phyloP scores from a whole-genome alignment of 1,140 invertebrate genomes.

The Dysdera silvatica region DNA sequence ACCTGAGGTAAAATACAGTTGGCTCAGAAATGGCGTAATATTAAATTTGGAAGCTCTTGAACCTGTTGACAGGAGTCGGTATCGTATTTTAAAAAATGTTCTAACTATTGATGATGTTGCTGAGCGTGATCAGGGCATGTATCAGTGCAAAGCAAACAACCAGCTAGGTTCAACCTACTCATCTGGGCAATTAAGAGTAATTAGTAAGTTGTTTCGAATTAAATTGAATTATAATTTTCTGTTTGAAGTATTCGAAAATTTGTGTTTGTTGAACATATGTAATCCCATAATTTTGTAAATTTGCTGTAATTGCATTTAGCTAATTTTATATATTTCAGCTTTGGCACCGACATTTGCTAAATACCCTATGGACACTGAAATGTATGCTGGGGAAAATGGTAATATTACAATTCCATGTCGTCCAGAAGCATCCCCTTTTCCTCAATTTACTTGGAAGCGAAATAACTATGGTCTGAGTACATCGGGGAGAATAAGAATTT shows the following conservation, averaged over 20 bases:
- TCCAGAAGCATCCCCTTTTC: constrained; percentile 86
- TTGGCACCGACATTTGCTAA: constrained; percentile 86
- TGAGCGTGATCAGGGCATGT: constrained; percentile 85
- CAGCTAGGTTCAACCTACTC: constrained; percentile 76
- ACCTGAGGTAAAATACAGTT: constrained; percentile 84
- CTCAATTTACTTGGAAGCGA: constrained; percentile 84
- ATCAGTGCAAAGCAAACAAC: constrained; percentile 86
- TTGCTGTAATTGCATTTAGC: background rate
- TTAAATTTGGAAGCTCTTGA: constrained; percentile 56
- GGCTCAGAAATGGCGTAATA: constrained; percentile 77
- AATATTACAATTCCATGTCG: constrained; percentile 87
- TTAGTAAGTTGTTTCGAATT: constrained; percentile 58
- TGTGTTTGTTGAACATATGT: background rate
- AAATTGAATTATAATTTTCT: no score
- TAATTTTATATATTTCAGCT: constrained; percentile 45
- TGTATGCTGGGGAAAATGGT: constrained; percentile 78
- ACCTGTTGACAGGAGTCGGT: constrained; percentile 39
- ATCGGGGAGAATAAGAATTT: constrained; percentile 61
- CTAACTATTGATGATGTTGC: constrained; percentile 70
- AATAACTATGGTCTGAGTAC: constrained; percentile 66
- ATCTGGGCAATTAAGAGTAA: constrained; percentile 77
- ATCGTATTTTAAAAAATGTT: constrained; percentile 68
- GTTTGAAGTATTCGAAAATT: no score
- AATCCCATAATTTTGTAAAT: background rate
- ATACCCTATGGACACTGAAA: constrained; percentile 73